Percentiles rank a stretch among this genome's conserved stretches.
These are phyloP conservation scores for Speoplatyrhinus poulsoni DNA, from an alignment of 2,113 vertebrate species.

Conservation along the genomic window DNA sequence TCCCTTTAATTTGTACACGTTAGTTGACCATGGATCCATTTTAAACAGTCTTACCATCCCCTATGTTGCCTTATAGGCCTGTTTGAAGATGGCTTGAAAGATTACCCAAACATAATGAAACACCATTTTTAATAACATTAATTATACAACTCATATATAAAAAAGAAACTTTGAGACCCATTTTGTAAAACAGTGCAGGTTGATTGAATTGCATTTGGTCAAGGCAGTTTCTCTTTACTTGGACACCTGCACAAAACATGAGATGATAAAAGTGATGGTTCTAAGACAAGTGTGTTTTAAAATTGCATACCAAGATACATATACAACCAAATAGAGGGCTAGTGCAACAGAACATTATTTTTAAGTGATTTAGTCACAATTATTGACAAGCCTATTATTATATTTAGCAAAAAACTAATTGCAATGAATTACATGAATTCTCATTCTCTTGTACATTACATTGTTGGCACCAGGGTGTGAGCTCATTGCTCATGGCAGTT, in stretches of 20 bases:
- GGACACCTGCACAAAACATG: slow-evolving; percentile 44
- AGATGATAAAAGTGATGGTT: slow-evolving; percentile 56
- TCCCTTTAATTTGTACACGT: too few species aligned
- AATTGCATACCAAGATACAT: slow-evolving; percentile 14
- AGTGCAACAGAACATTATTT: slow-evolving; percentile 14
- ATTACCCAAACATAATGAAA: slow-evolving; percentile 42
- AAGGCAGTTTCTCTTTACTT: slow-evolving; percentile 43
- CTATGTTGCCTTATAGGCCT: slow-evolving; percentile 12
- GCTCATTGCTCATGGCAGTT: not conserved
- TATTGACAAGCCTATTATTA: too few species aligned
- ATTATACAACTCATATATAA: slow-evolving; percentile 49
- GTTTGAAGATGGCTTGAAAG: slow-evolving; percentile 37
- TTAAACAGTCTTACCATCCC: not conserved
- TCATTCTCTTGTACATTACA: not conserved
- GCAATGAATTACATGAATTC: not conserved
- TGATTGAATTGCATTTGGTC: slow-evolving; percentile 25
- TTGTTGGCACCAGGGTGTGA: not conserved
- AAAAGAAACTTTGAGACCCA: slow-evolving; percentile 32
- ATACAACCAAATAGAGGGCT: slow-evolving; percentile 8
- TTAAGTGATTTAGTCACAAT: not conserved
- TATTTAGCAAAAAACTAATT: too few species aligned
- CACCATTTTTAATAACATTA: slow-evolving; percentile 40
- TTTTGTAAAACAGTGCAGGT: slow-evolving; percentile 65
- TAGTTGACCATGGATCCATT: not conserved
- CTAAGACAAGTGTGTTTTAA: not conserved